Base-by-base conservation (phyloP, 2,888 invertebrate genomes). In the Ectropis crepuscularia region DNA sequence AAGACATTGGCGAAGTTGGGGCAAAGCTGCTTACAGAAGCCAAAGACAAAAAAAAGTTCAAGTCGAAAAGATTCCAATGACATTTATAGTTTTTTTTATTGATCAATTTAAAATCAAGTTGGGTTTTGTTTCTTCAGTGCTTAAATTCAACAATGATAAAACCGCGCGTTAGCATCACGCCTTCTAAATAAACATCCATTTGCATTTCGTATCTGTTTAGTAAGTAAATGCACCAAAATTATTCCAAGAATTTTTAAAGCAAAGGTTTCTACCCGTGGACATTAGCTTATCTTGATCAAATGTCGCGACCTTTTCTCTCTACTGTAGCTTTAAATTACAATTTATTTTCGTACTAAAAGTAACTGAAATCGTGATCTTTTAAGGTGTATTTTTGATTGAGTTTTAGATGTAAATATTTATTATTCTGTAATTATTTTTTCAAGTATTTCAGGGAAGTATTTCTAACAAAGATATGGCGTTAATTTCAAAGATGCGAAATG, bases 241-340 rank as follows among this genome's bases (percentile, higher is more conserved):
- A 11, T 51, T 55, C 39, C 55, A 49, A 55, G 39, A 45, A 41
- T 55, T 39, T 61, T 45, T 28, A 42, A 53, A 45, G 36, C 41
- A 49, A 41, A 42, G 41, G 16, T 54, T 59, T 54, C 46, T 54
- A 49, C 38, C 42, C 46, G 55, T 50, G 50, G 51, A 59, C 54
- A 42, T 55, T 64, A 37, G 42, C 59, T 55, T 59, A 64, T 64
- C 59, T 51, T 47, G 59, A 59, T 64, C 55, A 6, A 59, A 51
- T 9, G 63, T 50, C 59, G 28, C 42, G 54, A 54, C 42, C 38
- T 55, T 50, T 55, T 51, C 46, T 48, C 38, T 49, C 50, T 55
- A 64, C 46, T 51, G 45, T n/a, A 38, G 51, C 47, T 38, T 42
- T 11, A 54, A 59, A 55, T 28, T 12, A 4, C 37, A 37, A 49